Evolutionary conservation across 2,113 vertebrate genomes (phyloP).

Genomic region (Phyllostomus discolor): DNA sequence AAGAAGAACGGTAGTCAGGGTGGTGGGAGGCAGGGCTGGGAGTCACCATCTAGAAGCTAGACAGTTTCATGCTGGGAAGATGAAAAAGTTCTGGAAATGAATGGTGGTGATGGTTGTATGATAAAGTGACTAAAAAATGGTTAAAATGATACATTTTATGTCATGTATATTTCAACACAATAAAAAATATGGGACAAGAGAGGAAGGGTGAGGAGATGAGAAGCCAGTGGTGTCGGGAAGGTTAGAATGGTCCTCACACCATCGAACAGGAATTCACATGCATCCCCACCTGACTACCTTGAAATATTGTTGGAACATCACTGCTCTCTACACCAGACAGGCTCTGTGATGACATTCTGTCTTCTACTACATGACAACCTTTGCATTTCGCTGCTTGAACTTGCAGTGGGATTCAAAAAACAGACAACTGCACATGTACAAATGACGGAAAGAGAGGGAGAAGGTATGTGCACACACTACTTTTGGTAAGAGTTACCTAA

Average conservation of each 20-base stretch:
- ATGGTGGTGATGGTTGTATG: neutral
- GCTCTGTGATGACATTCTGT: neutral
- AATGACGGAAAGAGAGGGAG: neutral
- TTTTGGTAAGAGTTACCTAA: neutral
- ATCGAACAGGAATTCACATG: neutral
- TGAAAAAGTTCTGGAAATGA: neutral
- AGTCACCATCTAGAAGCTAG: neutral
- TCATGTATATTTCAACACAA: neutral
- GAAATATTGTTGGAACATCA: fast-evolving
- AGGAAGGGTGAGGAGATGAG: neutral
- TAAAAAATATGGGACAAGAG: neutral
- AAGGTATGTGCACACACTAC: fast-evolving
- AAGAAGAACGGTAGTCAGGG: neutral
- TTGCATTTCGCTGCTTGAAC: neutral
- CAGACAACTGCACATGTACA: fast-evolving
- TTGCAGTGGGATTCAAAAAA: neutral
- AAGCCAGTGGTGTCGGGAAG: neutral
- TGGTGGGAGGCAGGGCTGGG: fast-evolving
- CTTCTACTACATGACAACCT: neutral
- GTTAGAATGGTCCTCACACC: neutral
- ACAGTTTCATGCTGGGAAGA: neutral
- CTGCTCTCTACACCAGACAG: neutral
- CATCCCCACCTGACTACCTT: neutral
- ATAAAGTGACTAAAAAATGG: neutral
- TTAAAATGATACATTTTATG: neutral